Percentiles rank a stretch among this genome's conserved stretches.
These are phyloP conservation scores for Leptoclinus maculatus DNA, from an alignment of 2,797 vertebrate species.

Conservation along the genomic window DNA sequence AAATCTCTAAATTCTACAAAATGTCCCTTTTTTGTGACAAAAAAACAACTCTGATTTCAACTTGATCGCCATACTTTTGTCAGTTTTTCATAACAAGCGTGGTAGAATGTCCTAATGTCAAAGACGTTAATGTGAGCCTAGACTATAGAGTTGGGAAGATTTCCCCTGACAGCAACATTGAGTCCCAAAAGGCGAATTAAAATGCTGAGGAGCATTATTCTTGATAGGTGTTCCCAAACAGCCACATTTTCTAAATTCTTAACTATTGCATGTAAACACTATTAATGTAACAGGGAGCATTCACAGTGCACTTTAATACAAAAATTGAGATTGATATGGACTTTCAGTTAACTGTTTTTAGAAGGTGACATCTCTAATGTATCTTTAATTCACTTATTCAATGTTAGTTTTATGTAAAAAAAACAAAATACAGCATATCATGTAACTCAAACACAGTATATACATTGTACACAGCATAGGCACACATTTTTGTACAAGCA, in stretches of 20 bases:
- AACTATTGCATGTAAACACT: constrained; percentile 10
- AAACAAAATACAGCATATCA: constrained; percentile 15
- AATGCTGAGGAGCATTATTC: not conserved
- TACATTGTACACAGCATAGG: constrained; percentile 36
- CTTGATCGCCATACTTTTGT: not conserved
- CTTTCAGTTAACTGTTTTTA: constrained; percentile 16
- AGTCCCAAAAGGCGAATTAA: constrained; percentile 4
- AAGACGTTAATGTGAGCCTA: not conserved
- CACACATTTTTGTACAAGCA: constrained; percentile 19
- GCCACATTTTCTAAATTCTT: not conserved
- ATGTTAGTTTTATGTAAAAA: not conserved
- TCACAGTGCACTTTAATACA: not conserved
- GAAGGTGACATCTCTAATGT: not conserved
- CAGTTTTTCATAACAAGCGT: not conserved
- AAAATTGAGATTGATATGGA: not conserved
- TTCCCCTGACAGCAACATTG: not conserved
- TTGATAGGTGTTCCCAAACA: not conserved
- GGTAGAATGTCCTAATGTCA: not conserved
- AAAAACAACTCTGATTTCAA: not conserved
- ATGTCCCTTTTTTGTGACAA: constrained; percentile 36
- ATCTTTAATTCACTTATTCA: constrained; percentile 2
- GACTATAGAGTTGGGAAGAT: not conserved
- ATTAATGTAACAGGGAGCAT: not conserved
- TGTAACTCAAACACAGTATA: constrained; percentile 24
- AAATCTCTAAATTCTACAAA: constrained; percentile 14